Evolutionary conservation across 1,140 invertebrate genomes (phyloP).

Genomic region (Antheraea pernyi): DNA sequence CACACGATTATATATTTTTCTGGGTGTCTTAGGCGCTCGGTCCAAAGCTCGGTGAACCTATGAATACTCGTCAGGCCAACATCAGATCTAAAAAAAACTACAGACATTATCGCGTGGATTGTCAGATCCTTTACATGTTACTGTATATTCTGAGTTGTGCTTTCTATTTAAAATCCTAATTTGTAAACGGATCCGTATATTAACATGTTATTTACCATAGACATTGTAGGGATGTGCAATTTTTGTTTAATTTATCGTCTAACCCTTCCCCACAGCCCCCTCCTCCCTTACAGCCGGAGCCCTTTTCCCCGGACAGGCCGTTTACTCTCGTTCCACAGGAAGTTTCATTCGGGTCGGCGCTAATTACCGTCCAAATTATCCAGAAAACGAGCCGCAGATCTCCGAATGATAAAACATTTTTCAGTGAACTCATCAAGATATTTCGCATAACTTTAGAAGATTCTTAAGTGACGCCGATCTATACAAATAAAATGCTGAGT

Average conservation of each 20-base stretch:
- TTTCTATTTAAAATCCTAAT: no score
- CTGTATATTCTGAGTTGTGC: no score
- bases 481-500: not conserved
- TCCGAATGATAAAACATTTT: slow-evolving; percentile 20
- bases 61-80: no score
- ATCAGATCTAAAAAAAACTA: no score
- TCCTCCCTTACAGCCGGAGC: not conserved
- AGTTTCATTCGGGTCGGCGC: slow-evolving; percentile 20
- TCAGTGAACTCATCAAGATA: slow-evolving; percentile 7
- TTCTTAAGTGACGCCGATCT: not conserved
- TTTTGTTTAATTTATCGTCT: slow-evolving; percentile 30
- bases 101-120: no score
- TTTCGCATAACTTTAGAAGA: slow-evolving; percentile 5
- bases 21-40: no score
- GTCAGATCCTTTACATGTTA: no score
- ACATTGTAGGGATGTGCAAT: slow-evolving; percentile 27
- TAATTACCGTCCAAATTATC: slow-evolving; percentile 24
- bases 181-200: no score
- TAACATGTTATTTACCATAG: slow-evolving; percentile 16
- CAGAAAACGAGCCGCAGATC: slow-evolving; percentile 12
- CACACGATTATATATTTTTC: no score
- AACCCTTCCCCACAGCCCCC: not conserved
- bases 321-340: slow-evolving; percentile 1
- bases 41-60: no score
- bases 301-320: not conserved